These are phyloP conservation scores for Rhagophthalmus giganteus DNA, from an alignment of 2,888 invertebrate species.

Conservation along the genomic window DNA sequence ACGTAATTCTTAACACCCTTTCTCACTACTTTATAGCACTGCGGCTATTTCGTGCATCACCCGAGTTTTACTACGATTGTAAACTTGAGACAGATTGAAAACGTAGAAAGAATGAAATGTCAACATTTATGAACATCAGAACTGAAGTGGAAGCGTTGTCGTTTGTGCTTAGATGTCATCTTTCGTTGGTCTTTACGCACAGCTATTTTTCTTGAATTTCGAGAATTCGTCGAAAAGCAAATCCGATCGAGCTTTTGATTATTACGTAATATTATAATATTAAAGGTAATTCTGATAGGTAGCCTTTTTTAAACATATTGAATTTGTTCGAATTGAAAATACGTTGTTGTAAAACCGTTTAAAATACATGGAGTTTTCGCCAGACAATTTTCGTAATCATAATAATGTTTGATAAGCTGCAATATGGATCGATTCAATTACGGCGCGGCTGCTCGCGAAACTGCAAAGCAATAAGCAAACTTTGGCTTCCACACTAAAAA, in stretches of 20 bases:
- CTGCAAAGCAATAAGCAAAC: conserved; percentile 36
- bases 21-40: conserved; percentile 7
- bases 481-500: conserved; percentile 28
- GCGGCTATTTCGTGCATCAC: conserved; percentile 4
- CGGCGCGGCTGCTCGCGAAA: conserved; percentile 28
- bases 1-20: too few species aligned
- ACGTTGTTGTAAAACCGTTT: conserved; percentile 23
- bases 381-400: conserved; percentile 18
- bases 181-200: not conserved
- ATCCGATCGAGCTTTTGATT: too few species aligned
- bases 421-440: conserved; percentile 31
- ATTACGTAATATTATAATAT: too few species aligned
- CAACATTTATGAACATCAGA: conserved; percentile 10
- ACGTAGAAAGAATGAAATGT: conserved; percentile 7
- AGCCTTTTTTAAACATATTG: too few species aligned
- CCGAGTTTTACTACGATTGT: conserved; percentile 11
- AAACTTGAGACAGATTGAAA: conserved; percentile 16
- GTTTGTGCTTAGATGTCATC: not conserved
- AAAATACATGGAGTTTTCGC: conserved; percentile 19
- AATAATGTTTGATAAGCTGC: conserved; percentile 17
- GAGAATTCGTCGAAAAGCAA: conserved; percentile 1
- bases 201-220: conserved; percentile 1
- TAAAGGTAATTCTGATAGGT: too few species aligned
- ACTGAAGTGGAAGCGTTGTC: not conserved
- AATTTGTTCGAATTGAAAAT: too few species aligned